Conservation (phyloP, 2,888 invertebrate species). For the Stomorhina lunata region DNA sequence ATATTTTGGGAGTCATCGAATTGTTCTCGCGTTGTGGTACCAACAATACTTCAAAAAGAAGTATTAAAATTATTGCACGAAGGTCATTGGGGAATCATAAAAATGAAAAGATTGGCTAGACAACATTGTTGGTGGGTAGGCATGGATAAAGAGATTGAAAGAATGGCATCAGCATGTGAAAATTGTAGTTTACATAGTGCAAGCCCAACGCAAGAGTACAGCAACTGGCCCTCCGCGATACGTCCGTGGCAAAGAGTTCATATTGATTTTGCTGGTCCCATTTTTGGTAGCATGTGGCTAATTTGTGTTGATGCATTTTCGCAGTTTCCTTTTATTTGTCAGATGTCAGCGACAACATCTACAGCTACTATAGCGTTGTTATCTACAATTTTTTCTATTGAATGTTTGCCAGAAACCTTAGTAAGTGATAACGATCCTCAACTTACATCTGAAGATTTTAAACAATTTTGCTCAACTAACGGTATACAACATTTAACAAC, state of each 20-base stretch:
- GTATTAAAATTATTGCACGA: background rate
- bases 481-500: background rate
- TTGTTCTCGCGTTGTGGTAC: background rate
- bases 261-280: slow-evolving; percentile 1
- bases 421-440: slow-evolving; percentile 4
- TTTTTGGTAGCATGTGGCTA: background rate
- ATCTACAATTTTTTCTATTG: background rate
- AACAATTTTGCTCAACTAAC: background rate
- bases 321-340: background rate
- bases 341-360: background rate
- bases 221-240: slow-evolving; percentile 41
- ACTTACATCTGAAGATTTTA: slow-evolving; percentile 9
- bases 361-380: background rate
- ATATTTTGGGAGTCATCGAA: slow-evolving; percentile 5
- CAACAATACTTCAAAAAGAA: background rate
- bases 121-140: slow-evolving; percentile 11
- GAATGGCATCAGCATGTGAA: too few species aligned
- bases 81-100: slow-evolving; percentile 4
- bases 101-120: slow-evolving; percentile 11
- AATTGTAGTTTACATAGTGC: background rate
- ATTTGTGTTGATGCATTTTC: background rate
- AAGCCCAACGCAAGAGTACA: slow-evolving; percentile 7
- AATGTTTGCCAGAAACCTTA: background rate
- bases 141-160: slow-evolving; percentile 1
- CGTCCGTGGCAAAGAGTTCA: slow-evolving; percentile 6